phyloP scores from a whole-genome alignment of 2,888 invertebrate genomes.

The Furcula furcula region DNA sequence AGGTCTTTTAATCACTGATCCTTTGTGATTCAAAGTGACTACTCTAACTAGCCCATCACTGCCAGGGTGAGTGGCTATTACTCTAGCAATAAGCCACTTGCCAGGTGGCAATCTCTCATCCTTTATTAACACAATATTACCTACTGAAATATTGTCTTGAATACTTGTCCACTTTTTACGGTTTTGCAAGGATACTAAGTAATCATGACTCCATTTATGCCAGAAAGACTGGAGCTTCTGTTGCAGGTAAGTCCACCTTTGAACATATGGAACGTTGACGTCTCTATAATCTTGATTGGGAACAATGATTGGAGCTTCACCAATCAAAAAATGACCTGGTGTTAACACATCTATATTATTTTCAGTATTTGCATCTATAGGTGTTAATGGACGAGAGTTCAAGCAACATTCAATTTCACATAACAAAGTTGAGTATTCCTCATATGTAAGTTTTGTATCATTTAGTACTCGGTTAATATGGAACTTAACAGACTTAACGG shows the following conservation, averaged over 20 bases:
- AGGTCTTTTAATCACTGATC: not conserved
- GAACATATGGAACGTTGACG: not conserved
- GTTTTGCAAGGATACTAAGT: not conserved
- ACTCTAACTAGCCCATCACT: not conserved
- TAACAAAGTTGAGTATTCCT: conserved; percentile 7
- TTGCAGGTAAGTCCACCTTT: not conserved
- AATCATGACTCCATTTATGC: not conserved
- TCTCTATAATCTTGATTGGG: not conserved
- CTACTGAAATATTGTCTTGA: not conserved
- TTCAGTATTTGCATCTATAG: not conserved
- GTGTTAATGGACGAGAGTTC: conserved; percentile 5
- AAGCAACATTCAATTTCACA: conserved; percentile 6
- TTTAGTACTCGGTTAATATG: conserved; percentile 4
- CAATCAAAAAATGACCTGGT: not conserved
- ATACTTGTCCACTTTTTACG: not conserved
- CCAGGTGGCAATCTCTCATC: not conserved
- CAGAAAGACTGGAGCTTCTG: not conserved
- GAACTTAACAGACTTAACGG: conserved; percentile 2
- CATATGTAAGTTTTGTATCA: conserved; percentile 6
- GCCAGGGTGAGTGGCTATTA: not conserved
- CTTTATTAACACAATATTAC: not conserved
- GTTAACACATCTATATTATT: not conserved
- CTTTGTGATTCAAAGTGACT: not conserved
- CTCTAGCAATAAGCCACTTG: not conserved
- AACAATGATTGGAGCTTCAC: not conserved